These are phyloP conservation scores for Syngnathus floridae DNA, from an alignment of 2,113 vertebrate species.

Conservation along the genomic window DNA sequence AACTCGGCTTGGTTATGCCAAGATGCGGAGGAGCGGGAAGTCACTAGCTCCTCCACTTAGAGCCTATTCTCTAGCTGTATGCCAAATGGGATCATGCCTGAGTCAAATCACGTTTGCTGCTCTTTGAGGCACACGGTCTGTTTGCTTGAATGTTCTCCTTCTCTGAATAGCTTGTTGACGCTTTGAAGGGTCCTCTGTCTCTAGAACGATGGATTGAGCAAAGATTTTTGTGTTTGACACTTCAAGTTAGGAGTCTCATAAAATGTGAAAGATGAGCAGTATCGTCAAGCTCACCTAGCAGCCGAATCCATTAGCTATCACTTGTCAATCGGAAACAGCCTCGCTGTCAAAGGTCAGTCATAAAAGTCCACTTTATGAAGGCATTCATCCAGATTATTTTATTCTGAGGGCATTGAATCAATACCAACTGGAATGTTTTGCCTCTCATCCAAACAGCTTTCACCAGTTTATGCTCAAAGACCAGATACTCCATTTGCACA, in stretches of 20 bases:
- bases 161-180: slow-evolving; percentile 30
- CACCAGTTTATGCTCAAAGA: neutral
- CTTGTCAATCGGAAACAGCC: neutral
- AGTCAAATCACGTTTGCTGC: slow-evolving; percentile 47
- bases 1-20: slow-evolving; percentile 31
- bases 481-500: neutral
- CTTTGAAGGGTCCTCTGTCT: slow-evolving; percentile 30
- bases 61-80: slow-evolving; percentile 44
- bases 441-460: neutral
- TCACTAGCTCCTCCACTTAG: slow-evolving; percentile 34
- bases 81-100: slow-evolving; percentile 44
- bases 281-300: neutral
- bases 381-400: neutral
- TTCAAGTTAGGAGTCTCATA: slow-evolving; percentile 36
- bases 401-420: neutral
- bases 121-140: slow-evolving; percentile 46
- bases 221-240: slow-evolving; percentile 41
- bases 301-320: neutral
- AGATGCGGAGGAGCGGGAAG: slow-evolving; percentile 18
- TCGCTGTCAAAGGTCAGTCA: neutral
- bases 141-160: slow-evolving; percentile 39
- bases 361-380: neutral
- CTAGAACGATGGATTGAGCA: slow-evolving; percentile 38
- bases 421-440: neutral
- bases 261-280: neutral